These are phyloP conservation scores for Drosophila fulvimacula DNA, from an alignment of 2,888 invertebrate species.

Conservation along the genomic window DNA sequence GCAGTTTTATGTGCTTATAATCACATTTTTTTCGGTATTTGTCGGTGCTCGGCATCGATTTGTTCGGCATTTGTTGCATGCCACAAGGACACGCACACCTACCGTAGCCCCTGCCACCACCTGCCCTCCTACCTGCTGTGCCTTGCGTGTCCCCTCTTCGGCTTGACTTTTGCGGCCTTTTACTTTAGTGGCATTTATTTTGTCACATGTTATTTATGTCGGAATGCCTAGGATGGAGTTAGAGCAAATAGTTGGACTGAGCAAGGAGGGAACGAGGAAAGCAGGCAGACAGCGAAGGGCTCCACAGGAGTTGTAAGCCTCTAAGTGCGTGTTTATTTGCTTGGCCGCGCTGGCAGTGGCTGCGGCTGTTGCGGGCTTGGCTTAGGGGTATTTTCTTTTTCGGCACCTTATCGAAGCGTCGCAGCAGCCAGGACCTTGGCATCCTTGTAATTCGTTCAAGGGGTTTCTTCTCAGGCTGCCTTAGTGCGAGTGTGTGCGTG, in stretches of 20 bases:
- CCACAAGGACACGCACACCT: conserved; percentile 54
- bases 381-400: conserved; percentile 64
- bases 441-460: conserved; percentile 63
- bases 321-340: conserved; percentile 75
- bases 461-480: conserved; percentile 35
- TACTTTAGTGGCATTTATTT: conserved; percentile 70
- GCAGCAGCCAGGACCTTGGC: conserved; percentile 44
- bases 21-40: conserved; percentile 59
- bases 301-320: conserved; percentile 50
- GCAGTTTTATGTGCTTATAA: conserved; percentile 71
- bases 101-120: not conserved
- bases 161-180: conserved; percentile 56
- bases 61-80: conserved; percentile 73
- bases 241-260: not conserved
- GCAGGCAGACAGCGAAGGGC: not conserved
- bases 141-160: conserved; percentile 9
- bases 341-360: conserved; percentile 35
- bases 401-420: conserved; percentile 65
- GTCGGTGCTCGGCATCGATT: conserved; percentile 59
- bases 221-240: conserved; percentile 41
- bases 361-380: conserved; percentile 43
- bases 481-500: conserved; percentile 8
- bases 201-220: conserved; percentile 69
- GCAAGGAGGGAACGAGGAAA: not conserved
- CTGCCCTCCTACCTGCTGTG: too few species aligned